phyloP scores from a whole-genome alignment of 2,888 invertebrate species.

The Neocrepidodera transversa region DNA sequence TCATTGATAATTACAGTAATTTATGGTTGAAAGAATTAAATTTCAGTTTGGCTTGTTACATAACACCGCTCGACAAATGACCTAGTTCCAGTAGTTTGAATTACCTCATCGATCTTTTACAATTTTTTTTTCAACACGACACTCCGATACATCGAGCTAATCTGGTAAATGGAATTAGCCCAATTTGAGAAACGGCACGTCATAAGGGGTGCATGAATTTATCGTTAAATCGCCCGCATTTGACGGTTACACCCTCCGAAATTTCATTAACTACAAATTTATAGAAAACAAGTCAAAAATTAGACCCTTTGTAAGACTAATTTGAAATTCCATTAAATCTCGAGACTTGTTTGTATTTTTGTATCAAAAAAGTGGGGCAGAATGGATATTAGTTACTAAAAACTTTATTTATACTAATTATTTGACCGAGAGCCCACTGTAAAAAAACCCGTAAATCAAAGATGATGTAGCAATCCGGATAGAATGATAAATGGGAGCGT shows the following conservation, averaged over 20 bases:
- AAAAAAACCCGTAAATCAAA: too few relatives aligned
- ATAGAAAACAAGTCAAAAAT: background rate
- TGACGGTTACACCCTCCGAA: background rate
- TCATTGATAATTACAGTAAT: constrained; percentile 47
- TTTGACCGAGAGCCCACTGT: too few relatives aligned
- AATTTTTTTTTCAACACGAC: constrained; percentile 31
- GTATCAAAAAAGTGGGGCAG: too few relatives aligned
- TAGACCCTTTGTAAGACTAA: too few relatives aligned
- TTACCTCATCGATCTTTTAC: constrained; percentile 43
- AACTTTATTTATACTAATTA: too few relatives aligned
- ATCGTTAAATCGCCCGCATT: background rate
- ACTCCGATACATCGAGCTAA: constrained; percentile 30
- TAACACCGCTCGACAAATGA: constrained; percentile 47
- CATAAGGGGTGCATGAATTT: background rate
- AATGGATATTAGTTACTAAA: too few relatives aligned
- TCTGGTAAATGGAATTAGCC: constrained; percentile 26
- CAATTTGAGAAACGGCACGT: constrained; percentile 5
- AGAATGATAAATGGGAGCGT: too few relatives aligned
- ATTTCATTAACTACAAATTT: background rate
- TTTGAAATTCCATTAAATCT: background rate
- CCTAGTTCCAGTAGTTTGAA: constrained; percentile 40
- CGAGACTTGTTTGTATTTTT: too few relatives aligned
- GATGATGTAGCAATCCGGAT: too few relatives aligned
- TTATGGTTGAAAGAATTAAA: constrained; percentile 48
- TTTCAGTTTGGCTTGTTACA: constrained; percentile 46